A percentile compares a stretch with the other conserved stretches of the same genome.
phyloP scores from a whole-genome alignment of 2,888 invertebrate species.

The Papilio gigon region DNA sequence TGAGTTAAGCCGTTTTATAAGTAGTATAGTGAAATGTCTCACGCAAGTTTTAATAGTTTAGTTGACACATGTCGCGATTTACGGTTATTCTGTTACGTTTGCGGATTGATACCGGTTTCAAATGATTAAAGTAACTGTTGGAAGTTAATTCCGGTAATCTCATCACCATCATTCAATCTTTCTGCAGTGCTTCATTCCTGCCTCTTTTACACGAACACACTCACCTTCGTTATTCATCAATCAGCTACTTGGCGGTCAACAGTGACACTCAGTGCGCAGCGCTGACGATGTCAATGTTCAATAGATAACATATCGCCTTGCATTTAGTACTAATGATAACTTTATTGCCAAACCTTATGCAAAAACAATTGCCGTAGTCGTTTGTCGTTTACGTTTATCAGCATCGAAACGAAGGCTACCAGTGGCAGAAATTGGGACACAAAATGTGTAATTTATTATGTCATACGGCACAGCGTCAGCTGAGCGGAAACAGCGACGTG shows the following conservation, averaged over 20 bases:
- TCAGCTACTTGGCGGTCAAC: not conserved
- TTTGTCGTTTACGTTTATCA: not conserved
- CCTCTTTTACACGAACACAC: no score
- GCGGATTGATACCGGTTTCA: no score
- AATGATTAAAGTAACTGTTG: no score
- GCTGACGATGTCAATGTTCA: not conserved
- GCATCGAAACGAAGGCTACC: not conserved
- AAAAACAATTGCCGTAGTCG: not conserved
- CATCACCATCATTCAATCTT: no score
- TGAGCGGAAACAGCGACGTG: constrained; percentile 19
- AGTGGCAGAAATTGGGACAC: not conserved
- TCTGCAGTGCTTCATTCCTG: no score
- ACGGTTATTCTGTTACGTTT: no score
- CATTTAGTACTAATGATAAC: not conserved
- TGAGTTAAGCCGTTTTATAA: no score
- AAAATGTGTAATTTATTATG: constrained; percentile 6
- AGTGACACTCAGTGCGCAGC: not conserved
- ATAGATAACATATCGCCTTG: not conserved
- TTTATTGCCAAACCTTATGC: not conserved
- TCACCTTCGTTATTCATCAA: constrained; percentile 4
- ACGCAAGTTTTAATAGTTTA: no score
- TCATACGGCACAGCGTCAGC: constrained; percentile 6
- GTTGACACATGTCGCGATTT: no score
- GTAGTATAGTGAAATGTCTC: no score
- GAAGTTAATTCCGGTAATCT: no score